Percentiles rank a stretch among this genome's conserved stretches.
phyloP scores from a whole-genome alignment of 2,888 invertebrate genomes.

The Agriopis marginaria region DNA sequence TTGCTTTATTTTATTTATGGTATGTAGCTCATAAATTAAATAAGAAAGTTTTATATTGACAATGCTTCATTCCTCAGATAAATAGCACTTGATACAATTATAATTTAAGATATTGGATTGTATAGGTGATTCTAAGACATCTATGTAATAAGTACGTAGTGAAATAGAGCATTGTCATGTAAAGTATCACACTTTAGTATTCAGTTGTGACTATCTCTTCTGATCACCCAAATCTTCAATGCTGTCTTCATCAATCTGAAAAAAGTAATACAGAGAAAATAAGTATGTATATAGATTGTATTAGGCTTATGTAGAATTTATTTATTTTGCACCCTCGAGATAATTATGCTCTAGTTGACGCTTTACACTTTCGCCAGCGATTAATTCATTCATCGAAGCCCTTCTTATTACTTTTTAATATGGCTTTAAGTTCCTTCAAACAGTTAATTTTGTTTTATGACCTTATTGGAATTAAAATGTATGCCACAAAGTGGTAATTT shows the following conservation, averaged over 20 bases:
- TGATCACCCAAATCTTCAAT: conserved; percentile 97
- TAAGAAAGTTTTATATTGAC: conserved; percentile 47
- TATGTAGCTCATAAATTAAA: conserved; percentile 55
- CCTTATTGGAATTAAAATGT: too few relatives aligned
- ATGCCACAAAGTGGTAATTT: too few relatives aligned
- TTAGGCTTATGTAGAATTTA: too few relatives aligned
- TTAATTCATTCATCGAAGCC: too few relatives aligned
- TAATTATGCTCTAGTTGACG: too few relatives aligned
- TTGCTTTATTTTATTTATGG: conserved; percentile 48
- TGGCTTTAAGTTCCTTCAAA: too few relatives aligned
- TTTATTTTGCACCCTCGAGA: too few relatives aligned
- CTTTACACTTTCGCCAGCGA: too few relatives aligned
- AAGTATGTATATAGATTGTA: too few relatives aligned
- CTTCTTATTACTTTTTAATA: too few relatives aligned
- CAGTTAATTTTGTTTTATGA: too few relatives aligned
- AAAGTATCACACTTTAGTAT: conserved; percentile 33
- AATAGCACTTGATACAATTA: conserved; percentile 7
- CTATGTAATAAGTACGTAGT: conserved; percentile 19
- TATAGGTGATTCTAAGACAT: conserved; percentile 4
- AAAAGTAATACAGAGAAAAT: conserved; percentile 24
- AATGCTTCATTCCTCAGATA: conserved; percentile 59
- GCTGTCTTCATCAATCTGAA: conserved; percentile 92
- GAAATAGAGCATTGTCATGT: conserved; percentile 55
- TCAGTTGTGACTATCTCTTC: conserved; percentile 89
- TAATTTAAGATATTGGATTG: conserved; percentile 1